These are phyloP conservation scores for Cotesia chilonis DNA, from an alignment of 1,140 invertebrate species.

Conservation along the genomic window DNA sequence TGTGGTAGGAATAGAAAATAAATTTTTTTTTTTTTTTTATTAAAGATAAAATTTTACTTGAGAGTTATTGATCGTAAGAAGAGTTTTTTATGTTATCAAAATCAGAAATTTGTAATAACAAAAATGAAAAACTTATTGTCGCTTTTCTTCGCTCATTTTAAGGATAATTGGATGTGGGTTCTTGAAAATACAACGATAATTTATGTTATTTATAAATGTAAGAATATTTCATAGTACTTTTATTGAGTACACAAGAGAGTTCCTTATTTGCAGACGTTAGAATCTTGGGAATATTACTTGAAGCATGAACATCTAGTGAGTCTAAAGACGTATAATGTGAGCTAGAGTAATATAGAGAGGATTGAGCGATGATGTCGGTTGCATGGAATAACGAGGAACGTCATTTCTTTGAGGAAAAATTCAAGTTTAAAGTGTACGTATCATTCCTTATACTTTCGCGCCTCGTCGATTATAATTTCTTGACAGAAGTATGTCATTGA, in stretches of 20 bases:
- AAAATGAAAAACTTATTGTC: too few relatives aligned
- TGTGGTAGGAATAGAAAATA: too few relatives aligned
- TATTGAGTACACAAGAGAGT: not conserved
- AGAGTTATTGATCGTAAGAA: too few relatives aligned
- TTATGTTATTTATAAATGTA: too few relatives aligned
- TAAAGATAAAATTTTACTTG: too few relatives aligned
- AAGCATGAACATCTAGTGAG: slow-evolving; percentile 8
- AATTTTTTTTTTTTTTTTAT: too few relatives aligned
- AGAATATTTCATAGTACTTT: not conserved
- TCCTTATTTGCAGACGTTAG: not conserved
- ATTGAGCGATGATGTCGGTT: slow-evolving; percentile 3
- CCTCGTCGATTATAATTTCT: slow-evolving; percentile 6
- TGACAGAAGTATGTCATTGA: not conserved
- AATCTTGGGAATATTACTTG: slow-evolving; percentile 3
- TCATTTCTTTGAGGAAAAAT: slow-evolving; percentile 15
- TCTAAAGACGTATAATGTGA: not conserved
- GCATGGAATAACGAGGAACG: slow-evolving; percentile 16
- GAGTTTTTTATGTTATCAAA: too few relatives aligned
- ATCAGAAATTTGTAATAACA: too few relatives aligned
- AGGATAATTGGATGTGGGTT: too few relatives aligned
- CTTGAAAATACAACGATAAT: too few relatives aligned
- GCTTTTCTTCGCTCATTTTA: too few relatives aligned
- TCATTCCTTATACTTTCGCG: not conserved
- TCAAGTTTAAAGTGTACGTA: not conserved
- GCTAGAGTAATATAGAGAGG: not conserved